Base-by-base conservation (phyloP, 2,797 vertebrate species). In the Sebastes oblongus region DNA sequence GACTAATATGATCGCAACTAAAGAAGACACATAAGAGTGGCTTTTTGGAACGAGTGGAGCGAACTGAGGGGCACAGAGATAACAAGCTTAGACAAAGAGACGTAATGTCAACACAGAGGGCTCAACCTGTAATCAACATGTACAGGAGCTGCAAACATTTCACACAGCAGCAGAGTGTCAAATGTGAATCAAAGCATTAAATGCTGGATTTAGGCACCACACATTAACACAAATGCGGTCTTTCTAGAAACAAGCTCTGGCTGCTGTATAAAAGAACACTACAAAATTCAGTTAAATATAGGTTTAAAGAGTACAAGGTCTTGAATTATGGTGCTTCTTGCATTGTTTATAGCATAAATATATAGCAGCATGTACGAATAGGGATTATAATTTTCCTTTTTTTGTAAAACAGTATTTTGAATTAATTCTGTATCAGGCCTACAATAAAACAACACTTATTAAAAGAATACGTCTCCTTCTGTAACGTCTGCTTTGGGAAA, bases 11-110 rank as follows among this genome's bases (percentile, higher is more conserved):
- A 86, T 88, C 22, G 30, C 79, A 36, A 80, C 69, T 68, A 82
- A 88, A 88, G 87, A 84, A 88, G 86, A 87, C 81, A 80, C 83
- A 75, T 66, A 85, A 80, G 18, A 93, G 92, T 74, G 91, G 88
- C 79, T 86, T 94, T 95, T 90, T 83, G 88, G 88, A 92, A 84
- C 59, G 84, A 91, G 87, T 66, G 77, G 85, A 83, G 87, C 79
- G 77, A 92, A 91, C 89, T 59, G 87, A 59, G 85, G 92, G 86
- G 81, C 89, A 83, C 84, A 59, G 73, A 92, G 89, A 92, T 91
- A 91, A 90, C 89, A 82, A 83, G 89, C 89, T 83, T 32, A 82
- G 81, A 93, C 90, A 91, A 87, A 91, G 81, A 79, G 54, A 84
- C 74, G 24, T 74, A 16, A 84, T 71, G 91, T 87, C 88, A 80